Evolutionary conservation across 1,140 invertebrate genomes (phyloP).

Genomic region (Drosophila yakuba): DNA sequence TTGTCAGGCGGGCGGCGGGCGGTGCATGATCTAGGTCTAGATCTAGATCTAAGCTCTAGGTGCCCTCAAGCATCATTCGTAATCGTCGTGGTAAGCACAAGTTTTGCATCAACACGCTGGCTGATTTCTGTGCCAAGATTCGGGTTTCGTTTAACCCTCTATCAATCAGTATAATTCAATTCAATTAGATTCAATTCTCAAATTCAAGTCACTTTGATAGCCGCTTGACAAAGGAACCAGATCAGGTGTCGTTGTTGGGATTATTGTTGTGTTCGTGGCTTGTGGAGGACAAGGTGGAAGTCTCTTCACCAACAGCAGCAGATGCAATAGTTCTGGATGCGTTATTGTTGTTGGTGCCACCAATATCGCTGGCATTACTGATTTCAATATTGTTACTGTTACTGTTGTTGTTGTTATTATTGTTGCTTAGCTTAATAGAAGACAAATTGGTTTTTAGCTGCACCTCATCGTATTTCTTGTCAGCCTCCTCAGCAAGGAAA

Average conservation of each 20-base stretch:
- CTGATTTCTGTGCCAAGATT: slow-evolving; percentile 72
- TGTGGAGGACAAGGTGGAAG: slow-evolving; percentile 81
- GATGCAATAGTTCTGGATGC: slow-evolving; percentile 61
- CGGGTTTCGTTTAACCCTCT: neutral
- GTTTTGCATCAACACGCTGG: slow-evolving; percentile 56
- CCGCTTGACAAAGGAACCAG: slow-evolving; percentile 63
- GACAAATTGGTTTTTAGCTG: slow-evolving; percentile 83
- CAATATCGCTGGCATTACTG: slow-evolving; percentile 43
- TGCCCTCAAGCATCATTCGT: slow-evolving; percentile 58
- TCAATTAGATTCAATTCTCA: slow-evolving; percentile 1
- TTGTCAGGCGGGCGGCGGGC: slow-evolving; percentile 39
- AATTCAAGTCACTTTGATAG: slow-evolving; percentile 8
- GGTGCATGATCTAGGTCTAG: slow-evolving; percentile 47
- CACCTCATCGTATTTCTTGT: slow-evolving; percentile 99
- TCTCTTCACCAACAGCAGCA: slow-evolving; percentile 72
- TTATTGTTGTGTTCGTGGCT: slow-evolving; percentile 68
- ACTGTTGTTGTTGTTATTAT: slow-evolving; percentile 64
- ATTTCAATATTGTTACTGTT: slow-evolving; percentile 49
- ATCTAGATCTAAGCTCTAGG: slow-evolving; percentile 51
- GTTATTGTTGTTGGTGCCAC: slow-evolving; percentile 70
- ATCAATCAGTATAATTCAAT: slow-evolving; percentile 18
- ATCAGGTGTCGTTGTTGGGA: slow-evolving; percentile 74
- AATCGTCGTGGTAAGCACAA: slow-evolving; percentile 62
- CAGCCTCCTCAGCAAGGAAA: slow-evolving; percentile 99
- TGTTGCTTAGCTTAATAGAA: slow-evolving; percentile 68